Base-by-base conservation (phyloP, 1,140 invertebrate genomes). In the Grapholita molesta region DNA sequence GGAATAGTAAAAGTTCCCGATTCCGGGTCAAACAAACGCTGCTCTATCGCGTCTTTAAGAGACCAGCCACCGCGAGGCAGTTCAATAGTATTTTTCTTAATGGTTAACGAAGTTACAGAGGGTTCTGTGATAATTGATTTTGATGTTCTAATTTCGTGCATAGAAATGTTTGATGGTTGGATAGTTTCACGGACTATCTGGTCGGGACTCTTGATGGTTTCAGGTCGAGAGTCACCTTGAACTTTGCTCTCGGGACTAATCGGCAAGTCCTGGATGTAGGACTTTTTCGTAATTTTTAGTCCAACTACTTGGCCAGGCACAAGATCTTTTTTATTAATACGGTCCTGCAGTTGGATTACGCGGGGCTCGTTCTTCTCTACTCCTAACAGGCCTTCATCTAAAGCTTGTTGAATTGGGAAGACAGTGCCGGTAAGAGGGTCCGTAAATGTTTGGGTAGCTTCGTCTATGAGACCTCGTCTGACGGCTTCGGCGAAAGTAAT, bases 1-100 rank as follows among this genome's bases (percentile, higher is more conserved):
- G 97, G 97, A 77, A 99, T 96, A 64, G 95, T 95, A 81, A 99
- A 98, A 2, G 97, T 92, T 2, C 97, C 97, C 5, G 94, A 95
- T 1, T 94, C 92, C 0, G 96, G 94, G 91, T 99, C 96, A 74
- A 98, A 97, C 2, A 98, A 85, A 48, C 94, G 94, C 82, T 95
- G 93, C 30, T 95, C 92, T 64, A 98, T 97, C 8, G 96, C 96
- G 80, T 97, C 95, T 64, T 93, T 90, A 0, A 98, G 89, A 61
- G 93, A 93, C 97, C 97, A 97, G 7, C 97, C 97, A 72, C 96
- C 95, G n/a, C 93, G 90, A 1, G 97, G 96, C n/a, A 97, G 74
- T 75, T 97, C 95, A 73, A 95, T 94, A 0, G 94, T 92, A 75
- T 94, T 92, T 80, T 92, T 94, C 72, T 86, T 93, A 78, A 84